phyloP scores from a whole-genome alignment of 2,888 invertebrate species.

The Pogonocherus hispidulus region DNA sequence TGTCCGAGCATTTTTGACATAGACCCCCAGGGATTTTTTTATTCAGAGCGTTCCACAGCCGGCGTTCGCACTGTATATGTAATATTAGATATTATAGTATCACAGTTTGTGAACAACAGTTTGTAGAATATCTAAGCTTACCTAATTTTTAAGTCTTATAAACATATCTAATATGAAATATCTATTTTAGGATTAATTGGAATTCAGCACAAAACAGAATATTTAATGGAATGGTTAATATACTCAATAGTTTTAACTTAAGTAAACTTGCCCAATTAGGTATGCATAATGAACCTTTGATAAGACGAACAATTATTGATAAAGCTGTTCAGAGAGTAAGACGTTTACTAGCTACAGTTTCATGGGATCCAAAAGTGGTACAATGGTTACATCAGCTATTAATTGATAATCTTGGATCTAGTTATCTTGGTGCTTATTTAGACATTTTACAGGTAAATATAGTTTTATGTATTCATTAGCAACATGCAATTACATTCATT shows the following conservation, averaged over 20 bases:
- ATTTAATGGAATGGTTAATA: slow-evolving; percentile 76
- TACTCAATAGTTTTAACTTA: slow-evolving; percentile 78
- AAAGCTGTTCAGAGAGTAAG: slow-evolving; percentile 78
- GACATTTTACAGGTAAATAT: slow-evolving; percentile 85
- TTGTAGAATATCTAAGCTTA: too few species aligned
- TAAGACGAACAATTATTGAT: slow-evolving; percentile 79
- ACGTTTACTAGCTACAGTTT: slow-evolving; percentile 76
- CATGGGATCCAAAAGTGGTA: slow-evolving; percentile 81
- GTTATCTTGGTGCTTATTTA: slow-evolving; percentile 80
- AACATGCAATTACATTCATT: too few species aligned
- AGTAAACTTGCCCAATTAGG: slow-evolving; percentile 75
- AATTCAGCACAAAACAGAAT: slow-evolving; percentile 75
- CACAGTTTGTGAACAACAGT: too few species aligned
- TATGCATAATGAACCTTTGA: slow-evolving; percentile 76
- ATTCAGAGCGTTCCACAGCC: too few species aligned
- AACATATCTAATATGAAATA: too few species aligned
- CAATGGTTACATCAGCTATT: slow-evolving; percentile 85
- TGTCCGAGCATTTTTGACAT: too few species aligned
- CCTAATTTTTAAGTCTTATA: too few species aligned
- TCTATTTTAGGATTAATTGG: slow-evolving; percentile 73
- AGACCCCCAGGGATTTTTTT: too few species aligned
- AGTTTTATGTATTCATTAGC: too few species aligned
- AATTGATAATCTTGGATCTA: slow-evolving; percentile 77
- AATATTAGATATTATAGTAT: too few species aligned
- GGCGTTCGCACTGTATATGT: too few species aligned